Evolutionary conservation across 2,888 invertebrate species (phyloP).

Genomic region (Agrochola circellaris): DNA sequence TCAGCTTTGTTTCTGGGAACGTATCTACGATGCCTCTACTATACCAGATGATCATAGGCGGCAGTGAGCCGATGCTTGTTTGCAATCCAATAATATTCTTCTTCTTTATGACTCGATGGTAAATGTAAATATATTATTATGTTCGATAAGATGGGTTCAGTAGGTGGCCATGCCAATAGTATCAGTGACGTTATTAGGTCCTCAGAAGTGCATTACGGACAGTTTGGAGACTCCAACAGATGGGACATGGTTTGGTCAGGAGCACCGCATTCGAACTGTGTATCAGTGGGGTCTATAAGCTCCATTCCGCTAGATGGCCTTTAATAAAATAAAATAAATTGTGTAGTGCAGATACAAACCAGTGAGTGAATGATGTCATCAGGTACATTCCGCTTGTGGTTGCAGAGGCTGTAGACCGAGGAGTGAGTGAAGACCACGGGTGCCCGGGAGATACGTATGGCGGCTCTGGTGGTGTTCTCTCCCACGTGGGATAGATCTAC

Average conservation of each 20-base stretch:
- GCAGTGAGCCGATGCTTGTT: not conserved
- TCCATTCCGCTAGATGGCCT: not conserved
- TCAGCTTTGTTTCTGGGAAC: too few relatives aligned
- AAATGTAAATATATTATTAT: not conserved
- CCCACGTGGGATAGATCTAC: slow-evolving; percentile 94
- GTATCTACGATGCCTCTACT: not conserved
- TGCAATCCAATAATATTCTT: not conserved
- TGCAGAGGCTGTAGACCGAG: slow-evolving; percentile 93
- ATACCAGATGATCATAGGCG: not conserved
- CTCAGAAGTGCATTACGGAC: not conserved
- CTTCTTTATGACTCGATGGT: not conserved
- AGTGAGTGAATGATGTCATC: slow-evolving; percentile 92
- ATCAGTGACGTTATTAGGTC: not conserved
- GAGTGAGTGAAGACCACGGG: slow-evolving; percentile 95
- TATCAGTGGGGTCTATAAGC: not conserved
- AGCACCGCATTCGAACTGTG: not conserved
- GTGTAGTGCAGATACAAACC: slow-evolving; percentile 77
- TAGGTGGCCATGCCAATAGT: not conserved
- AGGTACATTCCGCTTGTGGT: slow-evolving; percentile 93
- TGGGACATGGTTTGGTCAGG: not conserved
- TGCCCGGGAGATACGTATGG: slow-evolving; percentile 92
- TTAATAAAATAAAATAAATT: not conserved
- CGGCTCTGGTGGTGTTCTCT: slow-evolving; percentile 92
- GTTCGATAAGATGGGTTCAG: not conserved
- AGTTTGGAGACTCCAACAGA: not conserved